Conservation (phyloP, 2,888 invertebrate genomes). For the Pammene aurita region DNA sequence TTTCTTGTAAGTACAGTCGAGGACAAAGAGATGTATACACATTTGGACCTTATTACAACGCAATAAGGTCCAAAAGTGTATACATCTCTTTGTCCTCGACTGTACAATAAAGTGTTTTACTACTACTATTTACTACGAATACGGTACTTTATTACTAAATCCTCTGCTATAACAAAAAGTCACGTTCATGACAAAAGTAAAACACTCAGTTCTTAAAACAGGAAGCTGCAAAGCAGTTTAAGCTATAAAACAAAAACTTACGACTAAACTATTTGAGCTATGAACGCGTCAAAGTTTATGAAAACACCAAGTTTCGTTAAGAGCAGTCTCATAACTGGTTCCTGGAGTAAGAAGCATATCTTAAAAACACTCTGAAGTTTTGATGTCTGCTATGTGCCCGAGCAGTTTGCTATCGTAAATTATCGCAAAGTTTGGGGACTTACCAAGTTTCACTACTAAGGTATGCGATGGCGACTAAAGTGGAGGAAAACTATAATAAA, state of each 20-base stretch:
- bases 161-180: neutral
- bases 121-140: too few relatives aligned
- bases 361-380: conserved; percentile 38
- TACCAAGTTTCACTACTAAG: neutral
- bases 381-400: conserved; percentile 18
- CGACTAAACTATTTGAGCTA: conserved; percentile 33
- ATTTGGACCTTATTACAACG: too few relatives aligned
- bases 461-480: neutral
- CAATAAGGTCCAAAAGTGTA: too few relatives aligned
- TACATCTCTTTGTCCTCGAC: too few relatives aligned
- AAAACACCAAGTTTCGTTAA: conserved; percentile 37
- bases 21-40: too few relatives aligned
- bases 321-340: conserved; percentile 30
- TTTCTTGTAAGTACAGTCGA: too few relatives aligned
- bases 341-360: conserved; percentile 37
- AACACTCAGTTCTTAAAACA: neutral
- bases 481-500: neutral
- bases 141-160: too few relatives aligned
- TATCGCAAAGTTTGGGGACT: conserved; percentile 30
- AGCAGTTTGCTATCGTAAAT: conserved; percentile 33
- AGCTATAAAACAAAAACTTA: conserved; percentile 17
- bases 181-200: neutral
- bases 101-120: too few relatives aligned
- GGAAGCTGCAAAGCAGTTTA: neutral
- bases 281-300: conserved; percentile 27